Evolutionary conservation across 2,113 vertebrate species (phyloP), one percentile per base, ranked within the genome.

Genomic region (Cyphomyrus plagiostoma): DNA sequence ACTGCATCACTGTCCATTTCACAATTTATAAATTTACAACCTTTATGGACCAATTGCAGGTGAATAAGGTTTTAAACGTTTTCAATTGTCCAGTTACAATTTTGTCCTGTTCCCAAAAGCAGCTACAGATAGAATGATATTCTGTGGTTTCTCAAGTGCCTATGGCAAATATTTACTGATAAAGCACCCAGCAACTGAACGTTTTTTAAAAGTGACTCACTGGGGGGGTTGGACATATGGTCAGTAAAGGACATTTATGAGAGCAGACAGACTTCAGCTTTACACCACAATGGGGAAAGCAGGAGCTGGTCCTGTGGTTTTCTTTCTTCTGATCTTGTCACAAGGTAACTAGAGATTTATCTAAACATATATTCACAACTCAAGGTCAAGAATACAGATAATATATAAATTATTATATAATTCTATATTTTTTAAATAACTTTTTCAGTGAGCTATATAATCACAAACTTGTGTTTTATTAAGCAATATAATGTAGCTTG

Each of bases 161-260:
- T 11, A 74, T 35, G 35, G 17, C 88, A 89, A 89, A 89, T 89
- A 89, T 89, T 89, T 80, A 52, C 88, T 80, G 88, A 89, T 89
- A 80, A 80, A 30, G 42, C 42, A 42, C 21, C 26, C 15, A 10
- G n/a, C 11, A 49, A 74, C 4, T 49, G 6, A 58, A n/a, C 0
- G 48, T 52, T 52, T 80, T 52, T 48, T 6, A 6, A 23, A 89
- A 50, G 77, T 52, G 48, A 89, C n/a, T 89, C 48, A 89, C 19
- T 52, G 17, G 15, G 49, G 4, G 4, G 88, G 70, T 30, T 89
- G 30, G 66, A 53, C 66, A 70, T 52, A 89, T 80, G 30, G 19
- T 15, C 62, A 26, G 45, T 9, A 80, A 30, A 35, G 13, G 49
- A 89, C n/a, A 11, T 2, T 74, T 74, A 74, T 9, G 26, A 21